Evolutionary conservation across 2,888 invertebrate species (phyloP), one percentile per base, ranked within the genome.

Genomic region (Odontocolon sp.): DNA sequence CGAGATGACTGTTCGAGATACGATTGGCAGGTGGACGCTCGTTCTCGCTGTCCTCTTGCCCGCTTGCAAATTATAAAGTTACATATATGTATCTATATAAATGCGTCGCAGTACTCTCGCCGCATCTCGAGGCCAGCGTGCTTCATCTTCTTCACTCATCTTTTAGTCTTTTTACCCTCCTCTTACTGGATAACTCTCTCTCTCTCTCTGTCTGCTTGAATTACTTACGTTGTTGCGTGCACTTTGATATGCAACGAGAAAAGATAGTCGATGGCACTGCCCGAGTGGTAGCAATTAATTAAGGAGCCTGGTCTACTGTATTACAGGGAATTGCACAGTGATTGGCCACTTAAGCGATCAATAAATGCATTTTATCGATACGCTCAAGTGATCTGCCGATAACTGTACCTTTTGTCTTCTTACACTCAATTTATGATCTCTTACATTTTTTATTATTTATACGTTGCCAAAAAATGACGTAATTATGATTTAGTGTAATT

Each of bases 241-340:
- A 71, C 78, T 74, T 63, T 70, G 71, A 76, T 70, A 63, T 73
- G 68, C 71, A 47, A 76, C 70, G 76, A 50, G 67, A 68, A 71
- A 71, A 54, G 23, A 56, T 40, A 63, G 52, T 54, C 2, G 42
- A 2, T 63, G 77, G 64, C 64, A 67, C 57, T 36, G 54, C 74
- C 38, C 69, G 77, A 73, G 81, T 79, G 76, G 72, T 73, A 69
- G 76, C 77, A 80, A 83, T 82, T 82, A 80, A 81, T 82, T 83
- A 80, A 78, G 73, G 76, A 52, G 42, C 79, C 69, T 54, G 68
- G 73, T 68, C 67, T 45, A 63, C 76, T 40, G 50, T 36, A 40
- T 56, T 54, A 63, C 54, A 67, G 31, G 54, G 61, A 40, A 40
- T 8, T n/a, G 40, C 31, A 23, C 31, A 5, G 28, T 5, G 11